Evolutionary conservation across 2,888 invertebrate genomes (phyloP).

Genomic region (Scaptomyza polygonia): DNA sequence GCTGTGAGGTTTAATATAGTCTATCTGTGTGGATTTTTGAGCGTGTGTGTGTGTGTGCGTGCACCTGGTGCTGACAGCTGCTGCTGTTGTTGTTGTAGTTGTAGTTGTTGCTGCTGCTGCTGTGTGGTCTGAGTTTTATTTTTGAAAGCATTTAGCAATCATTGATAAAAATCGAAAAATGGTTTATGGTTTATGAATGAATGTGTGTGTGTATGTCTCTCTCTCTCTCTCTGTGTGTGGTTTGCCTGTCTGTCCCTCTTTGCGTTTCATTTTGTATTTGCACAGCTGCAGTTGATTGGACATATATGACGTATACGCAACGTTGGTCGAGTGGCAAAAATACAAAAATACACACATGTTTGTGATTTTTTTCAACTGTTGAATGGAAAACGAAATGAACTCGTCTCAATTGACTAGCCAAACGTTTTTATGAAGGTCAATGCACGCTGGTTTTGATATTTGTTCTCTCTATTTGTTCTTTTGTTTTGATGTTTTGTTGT

Average conservation of each 20-base stretch:
- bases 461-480: slow-evolving; percentile 20
- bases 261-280: slow-evolving; percentile 33
- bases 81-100: slow-evolving; percentile 30
- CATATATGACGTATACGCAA: slow-evolving; percentile 67
- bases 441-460: slow-evolving; percentile 35
- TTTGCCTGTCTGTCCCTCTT: slow-evolving; percentile 14
- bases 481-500: slow-evolving; percentile 38
- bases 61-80: slow-evolving; percentile 59
- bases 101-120: slow-evolving; percentile 24
- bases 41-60: slow-evolving; percentile 4
- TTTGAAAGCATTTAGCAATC: slow-evolving; percentile 76
- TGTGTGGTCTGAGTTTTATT: slow-evolving; percentile 63
- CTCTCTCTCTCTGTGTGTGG: slow-evolving; percentile 3
- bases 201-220: slow-evolving; percentile 21
- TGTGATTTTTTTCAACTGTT: slow-evolving; percentile 30
- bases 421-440: slow-evolving; percentile 60
- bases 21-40: slow-evolving; percentile 1
- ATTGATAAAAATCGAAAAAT: slow-evolving; percentile 78
- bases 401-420: slow-evolving; percentile 46
- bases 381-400: slow-evolving; percentile 48
- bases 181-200: slow-evolving; percentile 77
- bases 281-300: slow-evolving; percentile 62
- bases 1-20: slow-evolving; percentile 28
- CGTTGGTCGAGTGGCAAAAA: slow-evolving; percentile 36
- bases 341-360: slow-evolving; percentile 20